phyloP scores from a whole-genome alignment of 2,888 invertebrate genomes.

The Cantharis flavilabris region DNA sequence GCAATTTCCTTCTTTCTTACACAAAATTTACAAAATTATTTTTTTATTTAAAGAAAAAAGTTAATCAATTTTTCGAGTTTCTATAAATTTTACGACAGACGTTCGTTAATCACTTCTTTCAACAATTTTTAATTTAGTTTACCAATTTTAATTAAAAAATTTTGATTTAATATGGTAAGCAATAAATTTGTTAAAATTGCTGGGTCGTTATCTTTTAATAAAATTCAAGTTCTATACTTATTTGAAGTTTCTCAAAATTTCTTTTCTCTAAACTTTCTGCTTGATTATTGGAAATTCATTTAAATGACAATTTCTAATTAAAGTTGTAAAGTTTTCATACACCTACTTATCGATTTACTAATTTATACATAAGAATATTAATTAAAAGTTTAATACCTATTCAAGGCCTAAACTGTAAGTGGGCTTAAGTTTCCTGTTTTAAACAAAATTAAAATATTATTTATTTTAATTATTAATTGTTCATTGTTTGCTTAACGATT shows the following conservation, averaged over 20 bases:
- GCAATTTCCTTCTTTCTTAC: not conserved
- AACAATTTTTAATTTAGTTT: not conserved
- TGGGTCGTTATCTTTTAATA: not conserved
- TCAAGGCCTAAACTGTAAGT: not conserved
- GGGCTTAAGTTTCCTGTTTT: no score
- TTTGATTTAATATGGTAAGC: not conserved
- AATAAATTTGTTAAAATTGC: not conserved
- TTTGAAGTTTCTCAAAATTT: constrained; percentile 4
- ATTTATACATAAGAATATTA: constrained; percentile 23
- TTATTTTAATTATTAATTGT: not conserved
- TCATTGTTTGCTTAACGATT: not conserved
- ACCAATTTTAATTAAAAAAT: not conserved
- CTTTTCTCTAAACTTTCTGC: constrained; percentile 12
- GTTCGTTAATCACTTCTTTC: not conserved
- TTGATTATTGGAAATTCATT: constrained; percentile 7
- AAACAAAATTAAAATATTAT: not conserved
- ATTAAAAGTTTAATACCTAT: constrained; percentile 14
- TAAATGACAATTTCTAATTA: constrained; percentile 20
- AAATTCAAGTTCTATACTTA: not conserved
- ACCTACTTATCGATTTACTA: constrained; percentile 18
- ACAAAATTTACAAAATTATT: not conserved
- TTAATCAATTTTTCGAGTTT: not conserved
- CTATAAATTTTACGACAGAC: not conserved
- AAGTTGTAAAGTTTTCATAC: constrained; percentile 5
- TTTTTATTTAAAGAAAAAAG: not conserved